A percentile compares a stretch with the other conserved stretches of the same genome.
phyloP scores from a whole-genome alignment of 2,888 invertebrate species.

The Cabera pusaria region DNA sequence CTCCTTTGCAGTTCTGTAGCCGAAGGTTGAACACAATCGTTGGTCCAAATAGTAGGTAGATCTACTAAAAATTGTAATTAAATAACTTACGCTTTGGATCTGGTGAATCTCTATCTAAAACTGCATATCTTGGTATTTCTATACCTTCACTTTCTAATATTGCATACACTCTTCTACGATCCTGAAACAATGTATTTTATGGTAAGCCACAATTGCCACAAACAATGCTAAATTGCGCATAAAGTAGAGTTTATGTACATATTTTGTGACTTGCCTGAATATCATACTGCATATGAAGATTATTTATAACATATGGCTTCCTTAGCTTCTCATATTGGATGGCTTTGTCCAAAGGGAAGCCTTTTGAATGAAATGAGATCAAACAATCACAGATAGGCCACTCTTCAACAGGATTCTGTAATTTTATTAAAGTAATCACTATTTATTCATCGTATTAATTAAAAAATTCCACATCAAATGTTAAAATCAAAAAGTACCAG shows the following conservation, averaged over 20 bases:
- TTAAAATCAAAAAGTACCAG: neutral
- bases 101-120: slow-evolving; percentile 96
- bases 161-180: slow-evolving; percentile 96
- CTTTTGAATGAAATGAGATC: slow-evolving; percentile 98
- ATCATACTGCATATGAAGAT: slow-evolving; percentile 99
- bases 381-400: slow-evolving; percentile 99
- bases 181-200: no score
- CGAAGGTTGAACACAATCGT: no score
- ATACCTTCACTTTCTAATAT: slow-evolving; percentile 97
- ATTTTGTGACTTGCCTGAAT: slow-evolving; percentile 93
- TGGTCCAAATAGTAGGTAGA: no score
- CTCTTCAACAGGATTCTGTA: slow-evolving; percentile 95
- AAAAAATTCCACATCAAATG: neutral
- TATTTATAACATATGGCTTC: slow-evolving; percentile 98
- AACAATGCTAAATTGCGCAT: neutral
- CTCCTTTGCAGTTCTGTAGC: no score
- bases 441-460: no score
- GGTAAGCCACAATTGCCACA: no score
- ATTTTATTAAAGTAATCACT: slow-evolving; percentile 22
- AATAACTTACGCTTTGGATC: slow-evolving; percentile 91
- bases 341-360: slow-evolving; percentile 99
- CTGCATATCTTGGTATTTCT: slow-evolving; percentile 98
- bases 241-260: no score
- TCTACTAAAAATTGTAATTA: no score
- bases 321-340: slow-evolving; percentile 97